Evolutionary conservation across 2,888 invertebrate species (phyloP), one percentile per base, ranked within the genome.

Genomic region (Drosophila sordidapex): DNA sequence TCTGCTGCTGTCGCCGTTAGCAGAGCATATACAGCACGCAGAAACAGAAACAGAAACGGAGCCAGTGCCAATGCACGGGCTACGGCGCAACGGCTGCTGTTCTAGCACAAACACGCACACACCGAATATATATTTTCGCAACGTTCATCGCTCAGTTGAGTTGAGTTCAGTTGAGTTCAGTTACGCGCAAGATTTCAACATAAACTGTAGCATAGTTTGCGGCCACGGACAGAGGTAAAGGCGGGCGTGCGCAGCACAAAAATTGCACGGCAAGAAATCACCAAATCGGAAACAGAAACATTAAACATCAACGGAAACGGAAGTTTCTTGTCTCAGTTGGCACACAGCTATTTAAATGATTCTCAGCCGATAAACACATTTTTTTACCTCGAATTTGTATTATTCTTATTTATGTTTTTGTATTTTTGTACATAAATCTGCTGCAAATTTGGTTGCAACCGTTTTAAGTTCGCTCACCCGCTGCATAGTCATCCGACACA

Each of bases 101-200:
- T 54, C 64, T 65, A 63, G 66, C 66, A 54, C 46, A 29, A n/a
- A n/a, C 29, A 29, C 51, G 36, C 33, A 38, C 56, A 36, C 36
- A 56, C 56, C 3, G n/a, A 18, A 38, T 13, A 27, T 56, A 56
- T 56, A 56, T 56, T 56, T 65, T 68, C 70, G 56, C 52, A 65
- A 61, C 57, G 49, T 60, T 74, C 59, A 63, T 46, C 46, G 65
- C 75, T 88, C 79, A 90, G 90, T 89, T 83, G 11, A 29, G 29
- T 51, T 51, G 27, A 29, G 51, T 51, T 51, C 51, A 27, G 49
- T 51, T 51, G 40, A 65, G 65, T 78, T 91, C 81, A 90, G 90
- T 91, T 83, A 79, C 89, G 90, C 89, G 86, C 89, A 91, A 86
- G 87, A 84, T 86, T 91, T 87, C 86, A 79, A 82, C 81, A 80